A percentile compares a stretch with the other conserved stretches of the same genome.
Conservation (phyloP, 2,888 invertebrate genomes). For the Pimpla rufipes region DNA sequence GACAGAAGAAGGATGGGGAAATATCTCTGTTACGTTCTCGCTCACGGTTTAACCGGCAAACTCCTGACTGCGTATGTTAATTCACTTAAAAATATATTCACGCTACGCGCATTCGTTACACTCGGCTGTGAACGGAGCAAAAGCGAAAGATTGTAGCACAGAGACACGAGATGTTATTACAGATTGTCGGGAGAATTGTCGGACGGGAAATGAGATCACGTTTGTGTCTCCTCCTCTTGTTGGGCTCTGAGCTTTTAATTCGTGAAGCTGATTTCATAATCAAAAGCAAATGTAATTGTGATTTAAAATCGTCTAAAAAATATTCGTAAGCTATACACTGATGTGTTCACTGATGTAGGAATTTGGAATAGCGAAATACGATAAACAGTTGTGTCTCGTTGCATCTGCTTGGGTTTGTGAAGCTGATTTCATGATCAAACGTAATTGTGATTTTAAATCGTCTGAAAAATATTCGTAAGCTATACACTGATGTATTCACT, state of each 20-base stretch:
- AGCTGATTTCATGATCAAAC: too few relatives aligned
- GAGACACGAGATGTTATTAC: constrained; percentile 59
- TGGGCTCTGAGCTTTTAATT: neutral
- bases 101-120: constrained; percentile 41
- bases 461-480: too few relatives aligned
- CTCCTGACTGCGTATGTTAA: constrained; percentile 58
- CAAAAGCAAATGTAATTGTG: too few relatives aligned
- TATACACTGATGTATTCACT: too few relatives aligned
- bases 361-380: too few relatives aligned
- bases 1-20: constrained; percentile 47
- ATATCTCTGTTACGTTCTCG: constrained; percentile 44
- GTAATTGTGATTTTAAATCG: too few relatives aligned
- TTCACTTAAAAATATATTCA: constrained; percentile 59
- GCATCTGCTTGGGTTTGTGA: neutral
- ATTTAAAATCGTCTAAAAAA: too few relatives aligned
- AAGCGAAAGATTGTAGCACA: constrained; percentile 47
- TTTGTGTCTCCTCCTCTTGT: neutral
- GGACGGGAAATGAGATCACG: constrained; percentile 36
- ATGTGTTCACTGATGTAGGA: too few relatives aligned
- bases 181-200: constrained; percentile 38
- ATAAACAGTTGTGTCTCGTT: too few relatives aligned
- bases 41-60: constrained; percentile 52
- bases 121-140: constrained; percentile 29
- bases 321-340: too few relatives aligned
- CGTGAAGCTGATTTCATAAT: too few relatives aligned